Percentiles rank a stretch among this genome's conserved stretches.
Evolutionary conservation across 1,140 invertebrate species (phyloP).

Genomic region (Zaprionus vittiger): DNA sequence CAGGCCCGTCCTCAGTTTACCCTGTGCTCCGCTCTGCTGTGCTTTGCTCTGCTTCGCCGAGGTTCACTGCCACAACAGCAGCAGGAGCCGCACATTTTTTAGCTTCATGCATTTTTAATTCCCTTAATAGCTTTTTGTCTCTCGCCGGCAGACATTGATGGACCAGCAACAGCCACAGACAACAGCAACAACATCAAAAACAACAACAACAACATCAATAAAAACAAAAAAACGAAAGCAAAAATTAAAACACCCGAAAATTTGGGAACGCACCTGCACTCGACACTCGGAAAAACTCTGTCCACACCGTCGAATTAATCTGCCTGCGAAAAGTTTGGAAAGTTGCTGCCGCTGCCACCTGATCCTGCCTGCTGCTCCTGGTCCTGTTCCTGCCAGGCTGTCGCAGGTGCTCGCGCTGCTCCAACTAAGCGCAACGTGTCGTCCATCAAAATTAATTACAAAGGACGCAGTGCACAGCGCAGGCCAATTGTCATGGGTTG

Average conservation of each 20-base stretch:
- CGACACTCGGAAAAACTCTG: slow-evolving; percentile 20
- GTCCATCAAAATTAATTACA: slow-evolving; percentile 84
- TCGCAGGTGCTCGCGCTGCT: slow-evolving; percentile 27
- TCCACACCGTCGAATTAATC: slow-evolving; percentile 58
- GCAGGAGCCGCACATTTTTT: slow-evolving; percentile 56
- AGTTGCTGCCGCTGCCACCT: slow-evolving; percentile 63
- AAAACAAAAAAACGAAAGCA: slow-evolving; percentile 23
- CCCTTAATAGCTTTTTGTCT: slow-evolving; percentile 80
- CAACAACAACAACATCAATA: slow-evolving; percentile 13
- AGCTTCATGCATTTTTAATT: slow-evolving; percentile 83
- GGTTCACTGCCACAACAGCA: not conserved
- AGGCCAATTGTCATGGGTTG: slow-evolving; percentile 66
- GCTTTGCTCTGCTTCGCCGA: slow-evolving; percentile 1
- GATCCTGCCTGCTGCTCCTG: slow-evolving; percentile 10
- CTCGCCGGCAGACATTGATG: slow-evolving; percentile 75
- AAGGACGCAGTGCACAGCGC: slow-evolving; percentile 57
- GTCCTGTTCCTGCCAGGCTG: not conserved
- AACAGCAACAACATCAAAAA: slow-evolving; percentile 14
- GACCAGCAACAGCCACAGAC: slow-evolving; percentile 51
- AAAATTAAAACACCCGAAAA: slow-evolving; percentile 74
- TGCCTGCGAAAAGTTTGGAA: slow-evolving; percentile 60
- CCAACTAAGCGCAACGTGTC: slow-evolving; percentile 78
- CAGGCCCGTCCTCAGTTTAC: not conserved
- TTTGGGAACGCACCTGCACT: slow-evolving; percentile 41
- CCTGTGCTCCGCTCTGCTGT: not conserved